Conservation (phyloP, 2,797 vertebrate genomes). For the Malacoctenus gilli region DNA sequence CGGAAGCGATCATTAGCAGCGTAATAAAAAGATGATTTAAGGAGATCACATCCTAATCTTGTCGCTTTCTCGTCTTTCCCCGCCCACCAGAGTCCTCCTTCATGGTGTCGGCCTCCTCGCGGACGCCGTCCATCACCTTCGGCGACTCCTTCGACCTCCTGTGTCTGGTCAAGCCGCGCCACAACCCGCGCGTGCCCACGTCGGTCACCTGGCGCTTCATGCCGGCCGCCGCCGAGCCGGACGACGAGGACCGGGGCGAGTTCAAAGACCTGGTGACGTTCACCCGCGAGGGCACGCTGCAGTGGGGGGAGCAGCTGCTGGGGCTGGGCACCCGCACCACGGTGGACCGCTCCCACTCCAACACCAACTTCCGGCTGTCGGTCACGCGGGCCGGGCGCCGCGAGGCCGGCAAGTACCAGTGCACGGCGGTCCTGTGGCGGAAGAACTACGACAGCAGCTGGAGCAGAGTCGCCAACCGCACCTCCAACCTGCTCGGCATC, state of each 20-base stretch:
- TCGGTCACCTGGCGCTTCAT: slow-evolving; percentile 96
- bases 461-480: slow-evolving; percentile 89
- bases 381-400: slow-evolving; percentile 91
- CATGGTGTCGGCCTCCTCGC: slow-evolving; percentile 92
- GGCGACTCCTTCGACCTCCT: slow-evolving; percentile 94
- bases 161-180: slow-evolving; percentile 95
- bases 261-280: slow-evolving; percentile 95
- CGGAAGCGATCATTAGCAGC: neutral
- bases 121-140: slow-evolving; percentile 91
- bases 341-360: slow-evolving; percentile 91
- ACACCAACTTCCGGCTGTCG: slow-evolving; percentile 93
- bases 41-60: slow-evolving; percentile 42
- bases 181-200: slow-evolving; percentile 88
- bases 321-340: slow-evolving; percentile 90
- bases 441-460: slow-evolving; percentile 91
- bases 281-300: slow-evolving; percentile 90
- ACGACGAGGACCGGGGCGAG: slow-evolving; percentile 62
- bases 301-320: slow-evolving; percentile 89
- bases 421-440: slow-evolving; percentile 90
- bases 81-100: slow-evolving; percentile 88
- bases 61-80: too few species aligned
- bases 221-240: slow-evolving; percentile 73
- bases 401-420: slow-evolving; percentile 95
- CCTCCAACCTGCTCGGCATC: slow-evolving; percentile 96
- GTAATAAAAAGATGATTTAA: too few species aligned